Conservation (phyloP, 2,797 vertebrate species). For the Onychomys torridus region DNA sequence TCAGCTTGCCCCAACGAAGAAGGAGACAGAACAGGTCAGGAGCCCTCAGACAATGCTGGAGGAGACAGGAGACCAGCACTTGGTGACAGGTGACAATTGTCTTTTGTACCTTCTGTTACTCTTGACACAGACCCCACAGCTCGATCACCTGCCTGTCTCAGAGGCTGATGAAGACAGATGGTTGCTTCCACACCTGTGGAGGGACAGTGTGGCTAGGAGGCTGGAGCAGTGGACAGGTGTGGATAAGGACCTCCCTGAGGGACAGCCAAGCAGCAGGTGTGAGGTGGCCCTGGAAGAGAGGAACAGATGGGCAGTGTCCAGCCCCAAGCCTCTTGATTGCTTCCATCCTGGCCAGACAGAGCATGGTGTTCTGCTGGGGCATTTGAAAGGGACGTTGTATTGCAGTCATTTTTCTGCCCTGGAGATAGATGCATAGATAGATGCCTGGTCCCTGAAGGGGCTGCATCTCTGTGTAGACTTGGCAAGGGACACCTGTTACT, state of each 20-base stretch:
- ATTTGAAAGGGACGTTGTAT: not conserved
- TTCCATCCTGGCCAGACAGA: not conserved
- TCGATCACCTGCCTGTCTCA: not conserved
- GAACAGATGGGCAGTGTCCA: not conserved
- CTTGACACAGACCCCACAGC: not conserved
- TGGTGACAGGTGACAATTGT: not conserved
- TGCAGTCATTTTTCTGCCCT: not conserved
- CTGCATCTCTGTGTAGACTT: not conserved
- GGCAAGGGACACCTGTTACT: not conserved
- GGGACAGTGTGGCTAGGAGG: not conserved
- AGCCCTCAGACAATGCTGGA: not conserved
- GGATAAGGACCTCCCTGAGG: not conserved
- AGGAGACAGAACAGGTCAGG: not conserved
- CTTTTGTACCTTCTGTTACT: not conserved
- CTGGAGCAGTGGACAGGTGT: not conserved
- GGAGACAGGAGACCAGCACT: not conserved
- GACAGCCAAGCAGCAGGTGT: not conserved
- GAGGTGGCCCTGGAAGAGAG: not conserved
- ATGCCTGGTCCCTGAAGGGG: not conserved
- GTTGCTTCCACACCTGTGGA: fast-evolving
- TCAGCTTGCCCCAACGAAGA: not conserved
- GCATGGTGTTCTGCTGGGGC: not conserved
- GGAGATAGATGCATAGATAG: not conserved
- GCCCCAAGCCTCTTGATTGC: not conserved
- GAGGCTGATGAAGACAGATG: not conserved